A percentile compares a stretch with the other conserved stretches of the same genome.
phyloP scores from a whole-genome alignment of 2,888 invertebrate species.

The Geophilus truncorum region DNA sequence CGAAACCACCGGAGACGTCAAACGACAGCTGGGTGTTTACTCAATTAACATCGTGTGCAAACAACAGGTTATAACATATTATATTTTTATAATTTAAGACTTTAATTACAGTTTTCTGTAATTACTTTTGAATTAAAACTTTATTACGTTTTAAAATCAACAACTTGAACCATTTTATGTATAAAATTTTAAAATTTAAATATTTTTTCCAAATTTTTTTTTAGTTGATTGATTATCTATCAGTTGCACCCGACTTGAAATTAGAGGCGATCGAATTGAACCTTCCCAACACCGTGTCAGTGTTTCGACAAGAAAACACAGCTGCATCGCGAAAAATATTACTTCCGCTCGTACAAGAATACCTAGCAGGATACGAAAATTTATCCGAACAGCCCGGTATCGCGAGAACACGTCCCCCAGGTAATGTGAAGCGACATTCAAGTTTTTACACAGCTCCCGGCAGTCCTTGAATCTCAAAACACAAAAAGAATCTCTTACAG shows the following conservation, averaged over 20 bases:
- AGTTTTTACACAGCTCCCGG: constrained; percentile 27
- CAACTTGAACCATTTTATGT: too few species aligned
- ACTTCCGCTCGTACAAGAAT: constrained; percentile 38
- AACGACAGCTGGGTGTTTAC: constrained; percentile 34
- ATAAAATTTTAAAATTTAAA: not conserved
- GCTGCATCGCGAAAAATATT: constrained; percentile 40
- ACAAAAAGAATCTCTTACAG: not conserved
- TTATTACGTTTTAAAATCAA: not conserved
- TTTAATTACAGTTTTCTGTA: too few species aligned
- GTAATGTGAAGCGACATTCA: not conserved
- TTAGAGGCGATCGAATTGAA: not conserved
- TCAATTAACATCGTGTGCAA: constrained; percentile 32
- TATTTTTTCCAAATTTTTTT: not conserved
- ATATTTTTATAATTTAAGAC: not conserved
- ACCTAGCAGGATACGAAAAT: constrained; percentile 5
- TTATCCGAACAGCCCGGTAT: too few species aligned
- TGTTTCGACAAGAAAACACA: constrained; percentile 37
- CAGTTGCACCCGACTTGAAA: not conserved
- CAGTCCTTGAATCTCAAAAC: not conserved
- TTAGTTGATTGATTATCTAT: not conserved
- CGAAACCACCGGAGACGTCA: not conserved
- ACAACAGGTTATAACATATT: constrained; percentile 34
- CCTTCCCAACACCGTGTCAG: not conserved
- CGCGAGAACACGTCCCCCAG: not conserved
- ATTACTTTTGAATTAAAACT: too few species aligned